Base-by-base conservation (phyloP, 2,797 vertebrate genomes). In the Manis javanica region DNA sequence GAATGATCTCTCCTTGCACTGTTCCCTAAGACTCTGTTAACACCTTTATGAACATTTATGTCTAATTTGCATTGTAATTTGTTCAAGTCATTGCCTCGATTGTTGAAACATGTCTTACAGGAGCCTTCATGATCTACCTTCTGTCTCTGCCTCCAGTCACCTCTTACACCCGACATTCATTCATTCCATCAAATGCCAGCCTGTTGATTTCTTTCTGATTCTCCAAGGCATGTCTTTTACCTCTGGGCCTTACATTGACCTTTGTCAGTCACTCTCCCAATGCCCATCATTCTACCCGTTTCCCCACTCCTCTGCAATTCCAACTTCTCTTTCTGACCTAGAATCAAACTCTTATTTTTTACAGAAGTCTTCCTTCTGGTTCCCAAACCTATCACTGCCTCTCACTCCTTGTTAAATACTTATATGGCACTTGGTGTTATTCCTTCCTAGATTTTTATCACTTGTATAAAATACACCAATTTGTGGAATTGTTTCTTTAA, bases 141-240 rank as follows among this genome's bases (percentile, higher is more conserved):
- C 31, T 74, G 19, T 24, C 14, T 59, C 12, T 39, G 55, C 6
- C 29, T 90, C 11, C 7, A 3, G 11, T 18, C 21, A 75, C 14
- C 29, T 37, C 15, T 83, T 84, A 29, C 5, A 42, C 16, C 11
- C 11, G 23, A 77, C 14, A 26, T 37, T 26, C 59, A 19, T 13
- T 68, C 29, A n/a, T 12, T 74, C 18, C 6, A 24, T 29, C 4
- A 7, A 11, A 7, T 16, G 49, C 9, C 2, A 64, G 29, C 0
- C 1, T 7, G 37, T 1, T 61, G 34, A 3, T 6, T 68, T 13
- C 26, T 34, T n/a, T 12, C 53, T 0, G 1, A 51, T 12, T 9
- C 39, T 74, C 26, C 19, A 77, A 29, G 26, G 24, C 26, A 66
- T 5, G 5, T 39, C 18, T 46, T 93, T 88, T 8, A 16, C 14